These are phyloP conservation scores for Stichodactyla helianthus DNA, from an alignment of 64 coral and sea anemone genomes.

Conservation along the genomic window DNA sequence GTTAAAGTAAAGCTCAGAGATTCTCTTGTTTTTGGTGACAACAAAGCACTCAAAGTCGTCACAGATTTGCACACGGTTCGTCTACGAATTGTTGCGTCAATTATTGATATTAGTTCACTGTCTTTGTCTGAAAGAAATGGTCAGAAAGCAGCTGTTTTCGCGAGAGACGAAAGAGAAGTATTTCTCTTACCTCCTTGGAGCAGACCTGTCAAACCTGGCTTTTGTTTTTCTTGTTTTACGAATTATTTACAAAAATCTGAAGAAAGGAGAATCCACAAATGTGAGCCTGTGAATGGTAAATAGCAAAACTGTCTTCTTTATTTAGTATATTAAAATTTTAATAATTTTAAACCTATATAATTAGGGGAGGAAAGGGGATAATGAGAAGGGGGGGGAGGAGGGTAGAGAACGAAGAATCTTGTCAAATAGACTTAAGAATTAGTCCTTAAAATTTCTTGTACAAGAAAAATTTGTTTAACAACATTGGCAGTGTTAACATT, in stretches of 20 bases:
- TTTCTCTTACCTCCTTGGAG: conserved; percentile 52
- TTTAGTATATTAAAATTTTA: neutral
- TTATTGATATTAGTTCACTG: conserved; percentile 42
- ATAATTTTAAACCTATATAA: too few relatives aligned
- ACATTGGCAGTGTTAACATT: neutral
- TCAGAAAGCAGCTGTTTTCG: conserved; percentile 36
- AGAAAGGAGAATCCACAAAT: conserved; percentile 24
- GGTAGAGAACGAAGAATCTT: neutral
- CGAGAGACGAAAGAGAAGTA: conserved; percentile 41
- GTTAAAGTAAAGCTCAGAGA: conserved; percentile 59
- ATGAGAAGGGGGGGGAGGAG: too few relatives aligned
- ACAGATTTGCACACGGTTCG: conserved; percentile 72
- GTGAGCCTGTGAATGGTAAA: conserved; percentile 66
- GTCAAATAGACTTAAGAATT: too few relatives aligned
- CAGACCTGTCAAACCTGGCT: conserved; percentile 69
- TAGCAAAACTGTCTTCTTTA: neutral
- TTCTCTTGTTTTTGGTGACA: conserved; percentile 65
- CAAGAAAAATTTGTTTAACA: neutral
- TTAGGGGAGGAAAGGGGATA: too few relatives aligned
- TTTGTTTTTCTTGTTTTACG: conserved; percentile 65
- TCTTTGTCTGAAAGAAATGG: conserved; percentile 12
- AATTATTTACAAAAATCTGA: conserved; percentile 30
- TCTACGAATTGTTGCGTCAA: conserved; percentile 32
- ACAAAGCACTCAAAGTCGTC: conserved; percentile 59
- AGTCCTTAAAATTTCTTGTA: neutral